These are phyloP conservation scores for Vanessa cardui DNA, from an alignment of 2,888 invertebrate species.

Conservation along the genomic window DNA sequence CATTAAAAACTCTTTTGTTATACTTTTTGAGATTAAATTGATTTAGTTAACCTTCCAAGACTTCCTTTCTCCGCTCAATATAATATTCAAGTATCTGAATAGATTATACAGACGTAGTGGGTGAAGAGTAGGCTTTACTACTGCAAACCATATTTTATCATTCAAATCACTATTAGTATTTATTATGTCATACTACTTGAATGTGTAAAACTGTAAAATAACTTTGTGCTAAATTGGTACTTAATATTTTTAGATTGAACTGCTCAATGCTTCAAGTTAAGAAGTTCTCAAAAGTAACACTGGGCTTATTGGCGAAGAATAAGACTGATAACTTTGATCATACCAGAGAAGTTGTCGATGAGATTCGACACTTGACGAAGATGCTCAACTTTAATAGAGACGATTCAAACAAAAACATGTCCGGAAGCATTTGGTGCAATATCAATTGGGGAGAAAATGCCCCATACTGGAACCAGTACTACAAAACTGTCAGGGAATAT, in stretches of 20 bases:
- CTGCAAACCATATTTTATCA: too few relatives aligned
- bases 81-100: too few relatives aligned
- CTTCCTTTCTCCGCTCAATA: too few relatives aligned
- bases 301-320: conserved; percentile 66
- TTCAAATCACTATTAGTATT: too few relatives aligned
- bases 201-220: background rate
- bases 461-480: conserved; percentile 78
- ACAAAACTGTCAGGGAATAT: conserved; percentile 65
- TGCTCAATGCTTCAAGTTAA: conserved; percentile 69
- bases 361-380: conserved; percentile 64
- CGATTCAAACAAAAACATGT: conserved; percentile 39
- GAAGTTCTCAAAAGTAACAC: conserved; percentile 70
- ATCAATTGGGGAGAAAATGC: conserved; percentile 77
- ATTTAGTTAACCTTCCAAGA: too few relatives aligned
- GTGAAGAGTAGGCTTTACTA: too few relatives aligned
- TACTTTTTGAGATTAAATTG: too few relatives aligned
- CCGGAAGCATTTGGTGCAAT: conserved; percentile 58
- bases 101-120: too few relatives aligned
- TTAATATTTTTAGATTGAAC: conserved; percentile 62
- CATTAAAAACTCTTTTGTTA: too few relatives aligned
- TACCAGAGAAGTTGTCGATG: conserved; percentile 65
- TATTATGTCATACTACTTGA: too few relatives aligned
- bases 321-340: conserved; percentile 59
- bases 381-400: conserved; percentile 64
- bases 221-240: background rate